phyloP scores from a whole-genome alignment of 2,797 vertebrate genomes.

The Rhadinocentrus ornatus region DNA sequence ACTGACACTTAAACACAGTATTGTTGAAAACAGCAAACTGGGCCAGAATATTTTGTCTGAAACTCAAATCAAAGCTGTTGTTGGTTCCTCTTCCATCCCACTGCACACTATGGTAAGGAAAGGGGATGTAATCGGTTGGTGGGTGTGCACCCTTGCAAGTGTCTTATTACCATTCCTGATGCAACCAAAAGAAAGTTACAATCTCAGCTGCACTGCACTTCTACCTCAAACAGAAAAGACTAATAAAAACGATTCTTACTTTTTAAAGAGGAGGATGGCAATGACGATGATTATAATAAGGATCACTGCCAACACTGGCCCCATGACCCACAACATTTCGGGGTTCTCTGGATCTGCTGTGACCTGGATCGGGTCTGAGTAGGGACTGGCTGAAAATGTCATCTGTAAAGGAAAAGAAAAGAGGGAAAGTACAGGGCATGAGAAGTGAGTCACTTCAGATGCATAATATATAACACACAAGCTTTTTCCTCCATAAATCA shows the following conservation, averaged over 20 bases:
- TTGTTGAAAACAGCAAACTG: slow-evolving; percentile 54
- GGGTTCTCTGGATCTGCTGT: slow-evolving; percentile 85
- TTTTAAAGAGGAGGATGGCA: slow-evolving; percentile 97
- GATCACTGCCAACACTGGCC: slow-evolving; percentile 94
- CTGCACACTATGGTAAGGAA: slow-evolving; percentile 44
- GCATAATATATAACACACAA: neutral
- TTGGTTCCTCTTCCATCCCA: slow-evolving; percentile 23
- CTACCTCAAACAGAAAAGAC: slow-evolving; percentile 33
- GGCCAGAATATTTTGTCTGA: slow-evolving; percentile 49
- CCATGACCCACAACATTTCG: slow-evolving; percentile 99
- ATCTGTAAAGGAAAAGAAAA: slow-evolving; percentile 79
- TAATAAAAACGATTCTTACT: slow-evolving; percentile 81
- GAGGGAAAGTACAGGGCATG: slow-evolving; percentile 8
- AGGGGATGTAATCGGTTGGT: slow-evolving; percentile 56
- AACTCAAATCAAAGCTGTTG: slow-evolving; percentile 50
- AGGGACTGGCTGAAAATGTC: slow-evolving; percentile 95
- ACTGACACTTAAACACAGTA: slow-evolving; percentile 58
- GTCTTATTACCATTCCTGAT: slow-evolving; percentile 73
- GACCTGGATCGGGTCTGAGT: slow-evolving; percentile 91
- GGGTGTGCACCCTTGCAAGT: slow-evolving; percentile 53
- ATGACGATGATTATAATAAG: slow-evolving; percentile 98
- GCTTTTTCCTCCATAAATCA: slow-evolving; percentile 7
- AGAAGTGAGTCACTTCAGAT: slow-evolving; percentile 22
- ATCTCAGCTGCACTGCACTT: slow-evolving; percentile 42
- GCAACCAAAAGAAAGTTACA: slow-evolving; percentile 70